A percentile compares a stretch with the other conserved stretches of the same genome.
Conservation (phyloP, 2,113 vertebrate species). For the Andinoacara biseriatus region DNA sequence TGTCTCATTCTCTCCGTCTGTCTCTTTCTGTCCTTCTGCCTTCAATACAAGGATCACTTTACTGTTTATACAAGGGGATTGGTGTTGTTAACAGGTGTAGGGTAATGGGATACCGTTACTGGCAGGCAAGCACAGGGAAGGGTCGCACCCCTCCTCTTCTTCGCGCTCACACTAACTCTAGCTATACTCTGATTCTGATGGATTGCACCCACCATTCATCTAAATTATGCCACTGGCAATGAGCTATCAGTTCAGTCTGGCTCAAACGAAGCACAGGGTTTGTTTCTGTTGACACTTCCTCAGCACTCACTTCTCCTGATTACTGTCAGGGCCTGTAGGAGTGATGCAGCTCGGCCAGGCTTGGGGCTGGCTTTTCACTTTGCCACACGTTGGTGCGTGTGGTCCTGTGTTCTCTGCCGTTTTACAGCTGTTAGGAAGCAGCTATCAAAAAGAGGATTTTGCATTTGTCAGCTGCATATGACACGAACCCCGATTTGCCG, state of each 20-base stretch:
- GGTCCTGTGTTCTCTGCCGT: slow-evolving; percentile 36
- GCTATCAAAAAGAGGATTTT: slow-evolving; percentile 18
- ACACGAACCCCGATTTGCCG: slow-evolving; percentile 24
- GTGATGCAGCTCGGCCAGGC: slow-evolving; percentile 38
- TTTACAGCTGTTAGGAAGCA: slow-evolving; percentile 44
- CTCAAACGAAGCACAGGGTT: slow-evolving; percentile 79
- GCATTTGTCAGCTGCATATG: slow-evolving; percentile 12
- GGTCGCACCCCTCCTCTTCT: slow-evolving; percentile 62
- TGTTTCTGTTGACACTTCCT: slow-evolving; percentile 82
- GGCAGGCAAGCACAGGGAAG: slow-evolving; percentile 69
- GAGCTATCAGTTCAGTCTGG: slow-evolving; percentile 81
- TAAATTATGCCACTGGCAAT: slow-evolving; percentile 88
- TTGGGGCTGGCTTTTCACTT: not conserved
- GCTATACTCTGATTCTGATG: slow-evolving; percentile 77
- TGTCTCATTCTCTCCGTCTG: slow-evolving; percentile 16
- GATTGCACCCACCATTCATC: slow-evolving; percentile 87
- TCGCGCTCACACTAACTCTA: slow-evolving; percentile 50
- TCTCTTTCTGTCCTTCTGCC: slow-evolving; percentile 43
- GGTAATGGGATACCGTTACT: slow-evolving; percentile 82
- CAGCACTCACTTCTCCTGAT: slow-evolving; percentile 76
- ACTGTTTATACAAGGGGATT: slow-evolving; percentile 83
- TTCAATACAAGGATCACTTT: slow-evolving; percentile 79
- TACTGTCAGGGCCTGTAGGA: slow-evolving; percentile 72
- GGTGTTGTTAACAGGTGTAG: slow-evolving; percentile 85
- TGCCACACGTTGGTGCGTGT: slow-evolving; percentile 9